Base-by-base conservation (phyloP, 2,113 vertebrate species). In the Ovis aries region DNA sequence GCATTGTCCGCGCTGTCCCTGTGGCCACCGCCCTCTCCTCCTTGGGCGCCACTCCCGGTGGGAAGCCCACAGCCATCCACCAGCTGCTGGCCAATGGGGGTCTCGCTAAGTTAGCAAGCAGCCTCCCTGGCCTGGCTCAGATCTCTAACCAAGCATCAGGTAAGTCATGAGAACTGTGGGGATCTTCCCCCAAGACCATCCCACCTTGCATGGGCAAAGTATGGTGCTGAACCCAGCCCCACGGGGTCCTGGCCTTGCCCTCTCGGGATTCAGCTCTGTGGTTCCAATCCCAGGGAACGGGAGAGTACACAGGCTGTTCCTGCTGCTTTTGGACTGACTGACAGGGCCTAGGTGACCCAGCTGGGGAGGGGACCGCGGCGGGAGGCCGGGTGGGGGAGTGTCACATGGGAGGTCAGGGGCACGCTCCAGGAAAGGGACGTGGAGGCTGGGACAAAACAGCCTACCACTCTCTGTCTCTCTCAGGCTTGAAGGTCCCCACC, bases 61-160 rank as follows among this genome's bases (percentile, higher is more conserved):
- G 98, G 94, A 99, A 99, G 97, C 99, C 99, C 98, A 99, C 99
- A 0, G 99, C 99, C 88, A 99, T 99, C 97, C 99, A 99, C 98
- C 99, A 99, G 97, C 98, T 99, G 92, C 99, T 99, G 94, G 99
- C 99, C 31, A 99, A 99, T 0, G 99, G 99, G 2, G 99, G 99
- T 4, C 99, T 99, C 83, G 99, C 99, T 36, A 99, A 99, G 97
- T 99, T 99, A 92, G 99, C 99, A 96, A 99, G 99, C 98, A 99
- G 99, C 96, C 99, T 99, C 21, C 99, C 99, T 0, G 99, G 99
- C 94, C 98, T 99, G 99, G 99, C 99, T 23, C 99, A 99, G 98
- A 99, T 99, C 98, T 99, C 99, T 98, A 99, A 98, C 98, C 99
- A 99, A 98, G 99, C 99, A 27, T 98, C 99, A 97, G 99, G 99